Evolutionary conservation across 2,888 invertebrate species (phyloP).

Genomic region (Platycnemis pennipes): DNA sequence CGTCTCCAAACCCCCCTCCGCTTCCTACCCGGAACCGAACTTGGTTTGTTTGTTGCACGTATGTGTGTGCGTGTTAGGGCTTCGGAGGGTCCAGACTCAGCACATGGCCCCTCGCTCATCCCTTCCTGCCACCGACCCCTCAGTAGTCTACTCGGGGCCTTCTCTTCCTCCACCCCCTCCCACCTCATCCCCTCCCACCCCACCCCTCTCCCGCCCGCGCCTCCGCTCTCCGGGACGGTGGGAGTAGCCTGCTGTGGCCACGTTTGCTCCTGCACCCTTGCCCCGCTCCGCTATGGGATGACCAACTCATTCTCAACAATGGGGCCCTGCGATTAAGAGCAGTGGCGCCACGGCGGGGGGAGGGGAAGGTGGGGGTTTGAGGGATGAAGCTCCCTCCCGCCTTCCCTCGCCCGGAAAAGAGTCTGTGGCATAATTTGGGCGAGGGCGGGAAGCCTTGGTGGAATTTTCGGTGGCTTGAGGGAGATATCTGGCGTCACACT

Average conservation of each 20-base stretch:
- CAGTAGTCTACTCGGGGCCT: neutral
- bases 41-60: slow-evolving; percentile 52
- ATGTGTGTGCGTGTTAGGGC: neutral
- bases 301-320: neutral
- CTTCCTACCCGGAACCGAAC: neutral
- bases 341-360: neutral
- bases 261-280: neutral
- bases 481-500: slow-evolving; percentile 12
- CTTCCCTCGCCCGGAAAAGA: neutral
- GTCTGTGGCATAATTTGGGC: neutral
- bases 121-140: neutral
- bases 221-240: neutral
- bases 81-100: slow-evolving; percentile 38
- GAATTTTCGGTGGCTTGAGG: neutral
- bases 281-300: neutral
- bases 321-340: neutral
- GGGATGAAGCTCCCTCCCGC: neutral
- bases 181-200: neutral
- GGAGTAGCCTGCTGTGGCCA: neutral
- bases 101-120: slow-evolving; percentile 41
- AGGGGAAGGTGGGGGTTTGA: neutral
- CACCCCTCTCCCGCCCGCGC: neutral
- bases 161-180: neutral
- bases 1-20: neutral
- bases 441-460: neutral